Conservation (phyloP, 2,797 vertebrate genomes). For the Callimico goeldii region DNA sequence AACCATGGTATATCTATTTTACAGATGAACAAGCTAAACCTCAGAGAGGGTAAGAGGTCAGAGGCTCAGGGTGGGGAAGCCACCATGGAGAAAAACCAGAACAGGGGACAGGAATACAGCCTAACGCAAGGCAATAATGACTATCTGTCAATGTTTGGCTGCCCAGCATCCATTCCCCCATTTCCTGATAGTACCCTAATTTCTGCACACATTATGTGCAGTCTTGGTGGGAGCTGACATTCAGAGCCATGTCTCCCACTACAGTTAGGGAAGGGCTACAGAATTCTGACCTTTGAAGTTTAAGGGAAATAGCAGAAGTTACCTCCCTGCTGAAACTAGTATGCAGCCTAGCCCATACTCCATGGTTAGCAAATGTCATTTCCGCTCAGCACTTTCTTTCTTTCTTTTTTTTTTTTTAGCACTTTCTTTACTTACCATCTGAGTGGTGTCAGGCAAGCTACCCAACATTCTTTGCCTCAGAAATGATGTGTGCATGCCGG, state of each 20-base stretch:
- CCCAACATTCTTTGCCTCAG: neutral
- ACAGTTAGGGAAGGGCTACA: neutral
- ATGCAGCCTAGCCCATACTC: neutral
- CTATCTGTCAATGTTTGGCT: neutral
- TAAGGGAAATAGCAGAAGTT: neutral
- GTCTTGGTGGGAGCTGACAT: neutral
- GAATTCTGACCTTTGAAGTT: neutral
- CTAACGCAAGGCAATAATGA: neutral
- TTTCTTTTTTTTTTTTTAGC: neutral
- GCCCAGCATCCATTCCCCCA: neutral
- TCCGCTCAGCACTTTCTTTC: neutral
- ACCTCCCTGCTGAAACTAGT: neutral
- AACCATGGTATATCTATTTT: neutral
- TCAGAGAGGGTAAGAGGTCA: neutral
- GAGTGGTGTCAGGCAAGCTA: neutral
- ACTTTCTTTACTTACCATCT: neutral
- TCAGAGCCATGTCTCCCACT: neutral
- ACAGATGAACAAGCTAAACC: neutral
- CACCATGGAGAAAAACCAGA: neutral
- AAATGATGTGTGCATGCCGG: neutral
- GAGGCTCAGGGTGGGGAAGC: neutral
- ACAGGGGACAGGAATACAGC: neutral
- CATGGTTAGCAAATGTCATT: neutral
- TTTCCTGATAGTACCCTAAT: neutral
- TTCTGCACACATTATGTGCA: neutral